These are phyloP conservation scores for Grammomys dolichurus DNA, from an alignment of 2,113 vertebrate species.

Conservation along the genomic window DNA sequence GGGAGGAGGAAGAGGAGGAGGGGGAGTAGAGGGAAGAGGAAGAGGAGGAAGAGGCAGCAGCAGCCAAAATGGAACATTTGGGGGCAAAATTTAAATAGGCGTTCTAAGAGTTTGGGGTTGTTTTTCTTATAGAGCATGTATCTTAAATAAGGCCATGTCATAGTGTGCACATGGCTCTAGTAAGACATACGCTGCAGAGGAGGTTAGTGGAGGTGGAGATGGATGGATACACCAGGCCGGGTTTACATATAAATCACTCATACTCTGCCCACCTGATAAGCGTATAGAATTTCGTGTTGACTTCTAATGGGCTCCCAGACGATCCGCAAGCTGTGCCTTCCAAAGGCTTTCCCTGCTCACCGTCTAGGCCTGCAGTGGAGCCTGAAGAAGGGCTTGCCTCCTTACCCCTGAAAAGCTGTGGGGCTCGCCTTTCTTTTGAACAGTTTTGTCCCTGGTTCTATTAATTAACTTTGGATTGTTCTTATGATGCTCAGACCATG, in stretches of 20 bases:
- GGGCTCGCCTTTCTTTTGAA: background rate
- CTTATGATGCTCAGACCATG: background rate
- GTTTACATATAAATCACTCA: constrained; percentile 7
- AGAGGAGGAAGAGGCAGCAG: background rate
- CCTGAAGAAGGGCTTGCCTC: background rate
- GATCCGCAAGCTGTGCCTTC: background rate
- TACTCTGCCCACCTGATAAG: background rate
- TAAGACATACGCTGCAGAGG: background rate
- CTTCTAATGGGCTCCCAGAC: background rate
- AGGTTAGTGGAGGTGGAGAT: background rate
- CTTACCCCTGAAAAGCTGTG: background rate
- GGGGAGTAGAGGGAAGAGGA: background rate
- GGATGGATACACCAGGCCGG: background rate
- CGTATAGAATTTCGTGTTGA: background rate
- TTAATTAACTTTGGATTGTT: background rate
- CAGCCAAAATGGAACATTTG: background rate
- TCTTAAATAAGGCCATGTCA: background rate
- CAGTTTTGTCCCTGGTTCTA: background rate
- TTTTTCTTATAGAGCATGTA: background rate
- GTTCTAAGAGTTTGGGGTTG: constrained; percentile 11
- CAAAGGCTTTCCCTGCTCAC: background rate
- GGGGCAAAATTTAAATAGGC: background rate
- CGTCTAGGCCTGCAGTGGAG: background rate
- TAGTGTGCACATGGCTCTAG: background rate
- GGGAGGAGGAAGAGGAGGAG: background rate